These are phyloP conservation scores for Drosophila nannoptera DNA, from an alignment of 1,140 invertebrate species.

Conservation along the genomic window DNA sequence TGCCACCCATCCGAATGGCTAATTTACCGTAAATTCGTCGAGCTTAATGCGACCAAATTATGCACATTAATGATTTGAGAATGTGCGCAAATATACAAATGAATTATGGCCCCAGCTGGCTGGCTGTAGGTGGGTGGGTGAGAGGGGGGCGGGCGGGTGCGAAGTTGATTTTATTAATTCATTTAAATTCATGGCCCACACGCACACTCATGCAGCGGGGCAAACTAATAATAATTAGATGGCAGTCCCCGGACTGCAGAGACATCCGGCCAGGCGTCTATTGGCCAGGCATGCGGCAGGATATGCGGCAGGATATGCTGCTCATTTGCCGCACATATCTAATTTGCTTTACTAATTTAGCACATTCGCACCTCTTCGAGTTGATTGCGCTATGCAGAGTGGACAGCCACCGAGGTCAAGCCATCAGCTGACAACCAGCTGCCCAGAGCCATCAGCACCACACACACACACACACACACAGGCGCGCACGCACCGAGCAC, in stretches of 20 bases:
- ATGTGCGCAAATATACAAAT: slow-evolving; percentile 66
- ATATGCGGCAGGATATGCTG: slow-evolving; percentile 9
- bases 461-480: slow-evolving; percentile 9
- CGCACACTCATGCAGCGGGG: slow-evolving; percentile 36
- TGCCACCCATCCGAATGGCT: neutral
- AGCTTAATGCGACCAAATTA: slow-evolving; percentile 45
- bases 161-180: slow-evolving; percentile 73
- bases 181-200: slow-evolving; percentile 72
- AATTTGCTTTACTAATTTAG: slow-evolving; percentile 77
- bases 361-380: slow-evolving; percentile 60
- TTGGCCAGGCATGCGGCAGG: slow-evolving; percentile 3
- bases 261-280: slow-evolving; percentile 9
- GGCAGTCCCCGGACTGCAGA: slow-evolving; percentile 41
- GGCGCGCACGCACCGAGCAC: slow-evolving; percentile 26
- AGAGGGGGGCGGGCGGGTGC: slow-evolving; percentile 32
- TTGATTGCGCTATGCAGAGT: slow-evolving; percentile 63
- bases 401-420: slow-evolving; percentile 38
- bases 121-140: slow-evolving; percentile 42
- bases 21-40: slow-evolving; percentile 16
- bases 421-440: slow-evolving; percentile 6
- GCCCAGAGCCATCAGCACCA: slow-evolving; percentile 18
- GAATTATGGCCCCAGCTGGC: slow-evolving; percentile 56
- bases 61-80: slow-evolving; percentile 72
- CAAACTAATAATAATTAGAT: slow-evolving; percentile 73
- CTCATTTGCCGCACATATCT: slow-evolving; percentile 53